Conservation (phyloP, 2,888 invertebrate species). For the Myopa tessellatipennis region DNA sequence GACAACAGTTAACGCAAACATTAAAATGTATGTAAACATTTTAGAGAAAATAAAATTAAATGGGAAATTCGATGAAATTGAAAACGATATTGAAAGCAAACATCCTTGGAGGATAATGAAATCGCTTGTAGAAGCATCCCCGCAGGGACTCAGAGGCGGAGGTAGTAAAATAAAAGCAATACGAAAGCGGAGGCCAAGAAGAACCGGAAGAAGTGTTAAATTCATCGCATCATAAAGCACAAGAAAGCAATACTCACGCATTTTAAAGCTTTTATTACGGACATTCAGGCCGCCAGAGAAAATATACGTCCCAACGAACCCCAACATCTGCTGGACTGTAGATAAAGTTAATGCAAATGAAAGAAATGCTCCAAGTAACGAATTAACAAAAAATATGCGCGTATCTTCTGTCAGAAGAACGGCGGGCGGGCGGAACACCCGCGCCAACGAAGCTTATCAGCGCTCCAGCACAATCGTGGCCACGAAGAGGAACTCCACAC, state of each 20-base stretch:
- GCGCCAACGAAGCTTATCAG: constrained; percentile 25
- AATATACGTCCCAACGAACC: background rate
- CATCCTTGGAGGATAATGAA: too few species aligned
- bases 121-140: too few species aligned
- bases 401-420: background rate
- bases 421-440: background rate
- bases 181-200: too few species aligned
- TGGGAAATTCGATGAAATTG: background rate
- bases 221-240: too few species aligned
- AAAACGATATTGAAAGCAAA: too few species aligned
- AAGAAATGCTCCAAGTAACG: background rate
- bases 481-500: background rate
- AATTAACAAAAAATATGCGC: background rate
- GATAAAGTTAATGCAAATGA: constrained; percentile 29
- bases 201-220: too few species aligned
- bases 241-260: too few species aligned
- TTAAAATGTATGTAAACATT: background rate
- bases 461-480: background rate
- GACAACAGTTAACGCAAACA: background rate
- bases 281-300: too few species aligned
- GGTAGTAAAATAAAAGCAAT: too few species aligned
- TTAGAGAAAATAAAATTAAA: background rate
- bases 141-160: too few species aligned
- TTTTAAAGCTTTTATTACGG: too few species aligned
- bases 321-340: constrained; percentile 17